These are phyloP conservation scores for Caradrina kadenii DNA, from an alignment of 2,888 invertebrate species.

Conservation along the genomic window DNA sequence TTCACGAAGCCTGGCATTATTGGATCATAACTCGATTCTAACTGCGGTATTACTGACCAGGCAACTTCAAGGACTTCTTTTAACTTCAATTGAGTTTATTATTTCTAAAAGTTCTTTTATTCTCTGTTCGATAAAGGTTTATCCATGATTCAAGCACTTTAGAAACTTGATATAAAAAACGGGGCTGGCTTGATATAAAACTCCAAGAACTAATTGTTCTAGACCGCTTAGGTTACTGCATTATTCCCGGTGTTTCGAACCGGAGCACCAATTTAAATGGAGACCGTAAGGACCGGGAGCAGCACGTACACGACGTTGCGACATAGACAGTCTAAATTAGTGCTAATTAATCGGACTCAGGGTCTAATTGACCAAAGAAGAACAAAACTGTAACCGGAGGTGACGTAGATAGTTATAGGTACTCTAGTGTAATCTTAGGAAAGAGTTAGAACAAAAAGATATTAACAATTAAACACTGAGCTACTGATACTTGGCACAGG, in stretches of 20 bases:
- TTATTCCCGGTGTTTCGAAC: conserved; percentile 2
- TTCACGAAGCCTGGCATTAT: conserved; percentile 6
- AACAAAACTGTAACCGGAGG: conserved; percentile 9
- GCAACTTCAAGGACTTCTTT: conserved; percentile 4
- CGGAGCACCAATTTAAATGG: conserved; percentile 8
- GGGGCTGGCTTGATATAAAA: neutral
- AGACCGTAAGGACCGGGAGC: conserved; percentile 2
- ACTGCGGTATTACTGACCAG: neutral
- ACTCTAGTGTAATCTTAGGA: conserved; percentile 14
- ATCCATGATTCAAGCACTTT: neutral
- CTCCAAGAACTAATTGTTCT: neutral
- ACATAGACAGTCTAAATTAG: conserved; percentile 17
- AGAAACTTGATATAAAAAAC: neutral
- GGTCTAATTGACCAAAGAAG: conserved; percentile 9
- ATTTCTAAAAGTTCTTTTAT: conserved; percentile 18
- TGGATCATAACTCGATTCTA: conserved; percentile 6
- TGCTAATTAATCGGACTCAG: conserved; percentile 24
- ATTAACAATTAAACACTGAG: conserved; percentile 6
- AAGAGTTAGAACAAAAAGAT: conserved; percentile 2
- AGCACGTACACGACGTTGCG: conserved; percentile 19
- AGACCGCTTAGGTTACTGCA: neutral
- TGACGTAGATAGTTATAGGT: conserved; percentile 3
- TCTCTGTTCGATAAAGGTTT: neutral
- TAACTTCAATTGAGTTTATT: conserved; percentile 5
- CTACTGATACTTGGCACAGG: neutral